These are phyloP conservation scores for Eupelmus urozonus DNA, from an alignment of 2,888 invertebrate genomes.

Conservation along the genomic window DNA sequence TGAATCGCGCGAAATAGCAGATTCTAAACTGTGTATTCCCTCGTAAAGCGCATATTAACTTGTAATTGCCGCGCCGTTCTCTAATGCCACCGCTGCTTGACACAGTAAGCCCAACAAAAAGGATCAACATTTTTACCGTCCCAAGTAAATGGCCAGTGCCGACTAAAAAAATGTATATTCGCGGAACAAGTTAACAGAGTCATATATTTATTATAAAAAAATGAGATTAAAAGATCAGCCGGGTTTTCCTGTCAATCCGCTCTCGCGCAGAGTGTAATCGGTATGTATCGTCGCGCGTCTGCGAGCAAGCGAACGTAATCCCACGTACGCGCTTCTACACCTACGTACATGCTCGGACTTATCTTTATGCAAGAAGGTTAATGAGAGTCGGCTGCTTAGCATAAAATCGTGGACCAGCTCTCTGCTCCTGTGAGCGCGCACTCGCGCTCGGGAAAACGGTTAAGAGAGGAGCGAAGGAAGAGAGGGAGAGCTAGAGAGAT, in stretches of 20 bases:
- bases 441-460: too few species aligned
- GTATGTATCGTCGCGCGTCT: too few species aligned
- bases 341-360: neutral
- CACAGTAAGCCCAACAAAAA: neutral
- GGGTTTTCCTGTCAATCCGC: neutral
- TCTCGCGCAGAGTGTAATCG: neutral
- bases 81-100: neutral
- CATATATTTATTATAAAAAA: too few species aligned
- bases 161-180: too few species aligned
- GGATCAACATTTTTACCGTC: neutral
- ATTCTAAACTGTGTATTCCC: neutral
- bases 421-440: slow-evolving; percentile 24
- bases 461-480: slow-evolving; percentile 34
- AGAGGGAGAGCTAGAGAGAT: slow-evolving; percentile 14
- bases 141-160: neutral
- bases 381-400: slow-evolving; percentile 65
- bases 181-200: too few species aligned
- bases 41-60: slow-evolving; percentile 29
- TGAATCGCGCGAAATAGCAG: slow-evolving; percentile 18
- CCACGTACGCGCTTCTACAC: neutral
- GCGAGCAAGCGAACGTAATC: too few species aligned
- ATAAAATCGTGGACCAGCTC: slow-evolving; percentile 63
- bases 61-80: slow-evolving; percentile 14
- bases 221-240: neutral
- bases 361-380: slow-evolving; percentile 60